Percentiles rank a stretch among this genome's conserved stretches.
Conservation (phyloP, 2,113 vertebrate genomes). For the Brachyhypopomus gauderio region DNA sequence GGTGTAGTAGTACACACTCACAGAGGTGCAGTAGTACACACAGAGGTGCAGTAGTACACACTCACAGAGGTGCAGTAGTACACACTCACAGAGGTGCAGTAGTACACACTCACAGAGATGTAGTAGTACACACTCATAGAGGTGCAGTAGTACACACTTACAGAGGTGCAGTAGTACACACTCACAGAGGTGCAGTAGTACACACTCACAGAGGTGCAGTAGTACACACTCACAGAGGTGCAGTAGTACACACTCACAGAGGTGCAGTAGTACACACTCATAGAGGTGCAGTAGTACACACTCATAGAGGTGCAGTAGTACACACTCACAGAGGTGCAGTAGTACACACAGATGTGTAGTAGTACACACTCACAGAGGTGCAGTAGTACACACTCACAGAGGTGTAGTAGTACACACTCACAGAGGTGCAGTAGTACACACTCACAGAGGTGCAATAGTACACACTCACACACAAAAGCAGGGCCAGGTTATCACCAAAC, state of each 20-base stretch:
- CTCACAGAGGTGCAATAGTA: constrained; percentile 36
- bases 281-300: too few species aligned
- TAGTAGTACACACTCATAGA: too few species aligned
- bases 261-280: too few species aligned
- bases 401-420: constrained; percentile 29
- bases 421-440: constrained; percentile 25
- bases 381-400: constrained; percentile 1
- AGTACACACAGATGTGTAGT: too few species aligned
- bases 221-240: too few species aligned
- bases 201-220: constrained; percentile 34
- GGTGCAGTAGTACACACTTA: constrained; percentile 21
- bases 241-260: too few species aligned
- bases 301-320: too few species aligned
- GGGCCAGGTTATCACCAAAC: neutral
- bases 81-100: too few species aligned
- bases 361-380: too few species aligned
- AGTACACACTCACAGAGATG: too few species aligned
- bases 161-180: constrained; percentile 37
- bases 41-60: constrained; percentile 22
- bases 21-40: neutral
- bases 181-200: constrained; percentile 52
- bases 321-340: too few species aligned
- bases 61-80: constrained; percentile 31
- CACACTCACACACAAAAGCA: neutral
- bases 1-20: too few species aligned